Evolutionary conservation across 35 echinoderm and acorn worm genomes (phyloP).

Genomic region (Heliocidaris erythrogramma): DNA sequence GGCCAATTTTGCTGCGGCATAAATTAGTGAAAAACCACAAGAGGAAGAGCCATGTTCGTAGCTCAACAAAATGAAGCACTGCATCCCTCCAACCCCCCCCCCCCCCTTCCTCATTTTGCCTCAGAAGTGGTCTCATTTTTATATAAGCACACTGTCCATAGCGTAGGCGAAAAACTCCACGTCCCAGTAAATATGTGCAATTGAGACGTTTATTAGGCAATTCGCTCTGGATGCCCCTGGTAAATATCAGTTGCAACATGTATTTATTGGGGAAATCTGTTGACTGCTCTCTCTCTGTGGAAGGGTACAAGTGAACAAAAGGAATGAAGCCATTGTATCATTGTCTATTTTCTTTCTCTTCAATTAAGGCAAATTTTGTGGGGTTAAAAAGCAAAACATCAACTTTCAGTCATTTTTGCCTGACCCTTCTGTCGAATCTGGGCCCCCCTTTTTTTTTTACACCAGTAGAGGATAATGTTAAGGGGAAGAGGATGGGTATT

Average conservation of each 20-base stretch:
- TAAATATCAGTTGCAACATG: slow-evolving; percentile 47
- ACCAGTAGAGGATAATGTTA: no score
- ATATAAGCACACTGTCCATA: not conserved
- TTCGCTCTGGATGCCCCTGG: not conserved
- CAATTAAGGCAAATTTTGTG: not conserved
- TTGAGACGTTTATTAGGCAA: slow-evolving; percentile 51
- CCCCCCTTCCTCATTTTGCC: not conserved
- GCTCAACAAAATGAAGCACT: slow-evolving; percentile 15
- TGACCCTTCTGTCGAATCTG: no score
- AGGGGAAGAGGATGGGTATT: no score
- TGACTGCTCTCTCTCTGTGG: slow-evolving; percentile 11
- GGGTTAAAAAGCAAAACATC: not conserved
- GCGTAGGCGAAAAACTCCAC: not conserved
- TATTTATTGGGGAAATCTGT: slow-evolving; percentile 30
- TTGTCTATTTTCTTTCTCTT: not conserved
- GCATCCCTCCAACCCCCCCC: not conserved
- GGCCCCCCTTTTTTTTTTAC: no score
- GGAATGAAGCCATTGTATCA: not conserved
- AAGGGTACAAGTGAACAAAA: not conserved
- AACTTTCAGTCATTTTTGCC: not conserved
- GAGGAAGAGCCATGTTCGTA: not conserved
- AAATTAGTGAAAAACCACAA: slow-evolving; percentile 34
- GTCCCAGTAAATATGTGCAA: slow-evolving; percentile 33
- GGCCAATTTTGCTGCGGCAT: slow-evolving; percentile 50
- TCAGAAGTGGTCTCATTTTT: not conserved